Base-by-base conservation (phyloP, 2,888 invertebrate genomes). In the Entomobrya multifasciata region DNA sequence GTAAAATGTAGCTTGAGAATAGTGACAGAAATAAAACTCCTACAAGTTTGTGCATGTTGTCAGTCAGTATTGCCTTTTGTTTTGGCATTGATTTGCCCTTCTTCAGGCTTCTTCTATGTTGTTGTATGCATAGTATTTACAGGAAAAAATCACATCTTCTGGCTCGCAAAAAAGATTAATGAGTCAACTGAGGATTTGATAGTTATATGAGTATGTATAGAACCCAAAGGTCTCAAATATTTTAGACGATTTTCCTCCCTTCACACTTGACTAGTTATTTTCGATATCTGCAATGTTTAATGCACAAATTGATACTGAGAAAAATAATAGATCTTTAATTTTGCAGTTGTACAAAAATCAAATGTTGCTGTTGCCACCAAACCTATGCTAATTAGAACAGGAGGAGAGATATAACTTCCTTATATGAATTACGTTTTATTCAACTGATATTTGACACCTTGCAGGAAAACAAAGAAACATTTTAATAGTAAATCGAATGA, bases 121-220 rank as follows among this genome's bases (percentile, higher is more conserved):
- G n/a, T 49, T 49, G 72, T 67, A 27, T 15, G 17, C 11, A 52
- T 52, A n/a, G n/a, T n/a, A n/a, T 74, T 52, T 17, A 30, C 52
- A 49, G 6, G 47, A 25, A 22, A 74, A 27, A 49, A 78, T 80
- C 67, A 67, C 20, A 60, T 82, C 60, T 60, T 60, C 60, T 17
- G 47, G 60, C 82, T 17, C 27, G 65, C 57, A 44, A 60, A 57
- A 47, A 62, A 82, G 82, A 82, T 82, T 60, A 72, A 82, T 74
- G 80, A 80, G 80, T 70, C 80, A 80, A 70, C 70, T 80, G 80
- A 70, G 82, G 65, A 49, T 82, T 55, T 72, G 17, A 57, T 17
- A 47, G 52, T 36, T 62, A 17, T 27, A 65, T 47, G 49, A 44
- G 62, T 62, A 78, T 78, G 78, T 79, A 65, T 49, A 79, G 79